Evolutionary conservation across 2,888 invertebrate species (phyloP).

Genomic region (Drosophila fulvimacula): DNA sequence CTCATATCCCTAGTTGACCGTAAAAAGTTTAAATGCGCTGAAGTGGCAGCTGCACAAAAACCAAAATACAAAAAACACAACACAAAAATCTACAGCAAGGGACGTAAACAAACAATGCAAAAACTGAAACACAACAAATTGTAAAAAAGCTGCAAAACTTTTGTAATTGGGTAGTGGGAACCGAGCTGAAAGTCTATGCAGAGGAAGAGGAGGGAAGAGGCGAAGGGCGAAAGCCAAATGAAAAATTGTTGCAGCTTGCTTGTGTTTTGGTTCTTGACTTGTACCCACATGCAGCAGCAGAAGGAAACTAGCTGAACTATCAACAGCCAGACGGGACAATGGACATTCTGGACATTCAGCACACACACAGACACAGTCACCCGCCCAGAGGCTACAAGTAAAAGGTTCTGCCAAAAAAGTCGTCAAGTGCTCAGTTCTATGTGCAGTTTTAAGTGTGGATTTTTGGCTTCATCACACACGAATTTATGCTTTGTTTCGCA

Average conservation of each 20-base stretch:
- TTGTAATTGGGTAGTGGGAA: constrained; percentile 46
- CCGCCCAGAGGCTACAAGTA: background rate
- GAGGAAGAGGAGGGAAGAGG: background rate
- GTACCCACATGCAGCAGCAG: constrained; percentile 19
- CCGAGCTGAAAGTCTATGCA: constrained; percentile 1
- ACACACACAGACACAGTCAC: background rate
- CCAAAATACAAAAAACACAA: constrained; percentile 6
- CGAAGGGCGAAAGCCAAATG: constrained; percentile 5
- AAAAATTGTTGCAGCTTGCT: constrained; percentile 38
- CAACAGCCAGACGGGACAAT: constrained; percentile 11
- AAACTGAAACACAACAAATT: constrained; percentile 43
- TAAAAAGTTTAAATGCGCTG: constrained; percentile 57
- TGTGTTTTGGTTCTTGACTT: constrained; percentile 10
- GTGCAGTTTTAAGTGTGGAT: constrained; percentile 36
- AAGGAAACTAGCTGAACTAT: constrained; percentile 20
- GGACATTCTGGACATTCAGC: too few species aligned
- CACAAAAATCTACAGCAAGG: constrained; percentile 27
- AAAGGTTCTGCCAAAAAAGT: constrained; percentile 23
- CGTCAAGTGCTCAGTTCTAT: constrained; percentile 22
- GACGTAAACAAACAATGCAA: constrained; percentile 39
- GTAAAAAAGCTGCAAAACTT: constrained; percentile 44
- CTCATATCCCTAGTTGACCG: constrained; percentile 54
- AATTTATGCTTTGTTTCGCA: constrained; percentile 6
- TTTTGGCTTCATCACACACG: constrained; percentile 40
- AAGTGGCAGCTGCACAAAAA: constrained; percentile 30